phyloP scores from a whole-genome alignment of 2,888 invertebrate genomes.

The Drosophila hawaiiensis region DNA sequence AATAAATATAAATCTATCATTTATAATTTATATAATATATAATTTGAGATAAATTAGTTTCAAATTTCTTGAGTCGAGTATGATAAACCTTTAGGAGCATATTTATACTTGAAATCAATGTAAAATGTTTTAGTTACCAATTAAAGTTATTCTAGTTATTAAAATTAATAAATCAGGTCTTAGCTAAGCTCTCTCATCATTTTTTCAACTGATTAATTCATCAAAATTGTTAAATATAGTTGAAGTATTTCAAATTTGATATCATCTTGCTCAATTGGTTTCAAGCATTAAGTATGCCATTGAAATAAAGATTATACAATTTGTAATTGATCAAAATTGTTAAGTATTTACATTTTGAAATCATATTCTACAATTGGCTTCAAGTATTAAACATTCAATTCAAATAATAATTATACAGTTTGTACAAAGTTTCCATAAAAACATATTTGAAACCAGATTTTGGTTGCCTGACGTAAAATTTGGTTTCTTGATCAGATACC shows the following conservation, averaged over 20 bases:
- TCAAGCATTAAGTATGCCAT: no score
- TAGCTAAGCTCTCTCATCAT: background rate
- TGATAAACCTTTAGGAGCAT: background rate
- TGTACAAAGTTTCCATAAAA: background rate
- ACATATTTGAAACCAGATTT: background rate
- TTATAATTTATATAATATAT: no score
- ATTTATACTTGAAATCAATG: background rate
- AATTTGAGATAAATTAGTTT: background rate
- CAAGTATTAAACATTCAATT: background rate
- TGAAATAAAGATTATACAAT: background rate
- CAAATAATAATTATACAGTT: background rate
- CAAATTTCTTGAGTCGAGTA: background rate
- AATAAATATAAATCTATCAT: accelerated
- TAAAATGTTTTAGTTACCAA: background rate
- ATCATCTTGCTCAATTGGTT: background rate
- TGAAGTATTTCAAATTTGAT: background rate
- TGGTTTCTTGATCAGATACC: background rate
- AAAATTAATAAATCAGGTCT: background rate
- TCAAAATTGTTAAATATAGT: background rate
- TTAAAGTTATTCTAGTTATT: no score
- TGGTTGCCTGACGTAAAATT: background rate
- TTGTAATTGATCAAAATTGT: background rate
- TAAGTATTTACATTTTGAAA: background rate
- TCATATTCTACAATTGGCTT: background rate
- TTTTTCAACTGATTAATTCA: background rate